Evolutionary conservation across 2,797 vertebrate species (phyloP), one percentile per base, ranked within the genome.

Genomic region (Neostethus bicornis): DNA sequence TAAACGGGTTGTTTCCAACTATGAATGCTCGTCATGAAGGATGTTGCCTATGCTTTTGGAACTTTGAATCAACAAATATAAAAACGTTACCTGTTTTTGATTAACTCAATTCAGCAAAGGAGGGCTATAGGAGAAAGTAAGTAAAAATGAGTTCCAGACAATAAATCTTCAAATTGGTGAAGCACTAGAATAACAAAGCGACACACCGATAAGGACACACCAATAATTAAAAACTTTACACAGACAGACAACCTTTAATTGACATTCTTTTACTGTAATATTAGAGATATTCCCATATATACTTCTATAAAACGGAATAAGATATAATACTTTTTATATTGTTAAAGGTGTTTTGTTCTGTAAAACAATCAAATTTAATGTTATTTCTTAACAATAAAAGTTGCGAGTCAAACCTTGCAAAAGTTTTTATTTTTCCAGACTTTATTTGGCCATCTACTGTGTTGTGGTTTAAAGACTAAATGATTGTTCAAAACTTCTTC

Each of bases 301-400:
- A 56, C 58, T 75, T 55, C 78, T 80, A 83, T 84, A 81, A 88
- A 73, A 89, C 83, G 77, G 81, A 87, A 85, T 84, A 75, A 90
- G 51, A n/a, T n/a, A n/a, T n/a, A n/a, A n/a, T n/a, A n/a, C n/a
- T n/a, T n/a, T n/a, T n/a, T n/a, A n/a, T n/a, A n/a, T n/a, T n/a
- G n/a, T n/a, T n/a, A n/a, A n/a, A n/a, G n/a, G n/a, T n/a, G n/a
- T n/a, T n/a, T n/a, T n/a, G n/a, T n/a, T n/a, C n/a, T n/a, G n/a
- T n/a, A n/a, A n/a, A n/a, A n/a, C n/a, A n/a, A n/a, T n/a, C n/a
- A n/a, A n/a, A n/a, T n/a, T n/a, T n/a, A n/a, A n/a, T n/a, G n/a
- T n/a, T n/a, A n/a, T n/a, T n/a, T n/a, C n/a, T n/a, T n/a, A n/a
- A n/a, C n/a, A n/a, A n/a, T n/a, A n/a, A n/a, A n/a, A n/a, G n/a